phyloP scores from a whole-genome alignment of 2,797 vertebrate genomes.

The Typhlichthys subterraneus region DNA sequence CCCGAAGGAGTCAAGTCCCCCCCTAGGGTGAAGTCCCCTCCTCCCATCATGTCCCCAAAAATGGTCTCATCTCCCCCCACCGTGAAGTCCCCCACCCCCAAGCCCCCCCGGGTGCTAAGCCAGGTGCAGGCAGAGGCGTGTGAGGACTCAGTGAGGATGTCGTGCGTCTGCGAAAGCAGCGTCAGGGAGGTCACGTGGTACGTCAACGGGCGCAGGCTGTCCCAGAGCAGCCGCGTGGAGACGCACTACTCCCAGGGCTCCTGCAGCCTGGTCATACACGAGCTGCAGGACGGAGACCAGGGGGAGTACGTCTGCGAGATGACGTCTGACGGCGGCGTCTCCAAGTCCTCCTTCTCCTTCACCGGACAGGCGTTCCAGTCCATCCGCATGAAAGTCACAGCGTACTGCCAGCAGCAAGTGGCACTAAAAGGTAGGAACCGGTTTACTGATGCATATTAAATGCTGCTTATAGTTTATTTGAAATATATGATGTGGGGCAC shows the following conservation, averaged over 20 bases:
- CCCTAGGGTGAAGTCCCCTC: slow-evolving; percentile 73
- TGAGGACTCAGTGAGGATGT: slow-evolving; percentile 86
- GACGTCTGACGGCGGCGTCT: slow-evolving; percentile 86
- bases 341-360: slow-evolving; percentile 91
- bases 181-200: slow-evolving; percentile 90
- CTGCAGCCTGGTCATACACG: slow-evolving; percentile 88
- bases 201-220: slow-evolving; percentile 88
- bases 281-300: slow-evolving; percentile 87
- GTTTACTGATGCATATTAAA: background rate
- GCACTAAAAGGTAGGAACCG: slow-evolving; percentile 71
- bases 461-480: no score
- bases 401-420: slow-evolving; percentile 79
- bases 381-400: slow-evolving; percentile 82
- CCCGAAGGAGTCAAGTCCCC: slow-evolving; percentile 79
- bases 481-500: no score
- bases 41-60: slow-evolving; percentile 78
- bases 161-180: slow-evolving; percentile 88
- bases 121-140: slow-evolving; percentile 83
- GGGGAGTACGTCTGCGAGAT: slow-evolving; percentile 96
- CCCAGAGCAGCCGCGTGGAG: slow-evolving; percentile 85
- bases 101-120: slow-evolving; percentile 79
- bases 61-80: slow-evolving; percentile 85
- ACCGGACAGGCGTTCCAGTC: slow-evolving; percentile 89
- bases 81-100: slow-evolving; percentile 75
- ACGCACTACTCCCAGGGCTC: slow-evolving; percentile 90